Evolutionary conservation across 2,888 invertebrate genomes (phyloP).

Genomic region (Tachina lurida): DNA sequence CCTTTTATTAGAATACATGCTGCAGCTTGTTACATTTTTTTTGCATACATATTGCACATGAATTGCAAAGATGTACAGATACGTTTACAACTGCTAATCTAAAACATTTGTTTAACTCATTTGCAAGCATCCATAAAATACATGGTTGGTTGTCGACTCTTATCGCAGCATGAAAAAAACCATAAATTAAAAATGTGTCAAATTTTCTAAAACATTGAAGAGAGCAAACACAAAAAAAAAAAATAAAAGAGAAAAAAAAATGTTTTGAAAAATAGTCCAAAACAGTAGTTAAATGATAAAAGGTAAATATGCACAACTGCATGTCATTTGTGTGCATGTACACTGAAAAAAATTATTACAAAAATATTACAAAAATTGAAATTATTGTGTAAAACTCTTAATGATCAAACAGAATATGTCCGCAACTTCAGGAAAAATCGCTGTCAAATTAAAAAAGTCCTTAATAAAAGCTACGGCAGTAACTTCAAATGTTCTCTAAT

Average conservation of each 20-base stretch:
- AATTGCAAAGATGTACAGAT: neutral
- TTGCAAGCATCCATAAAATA: slow-evolving; percentile 45
- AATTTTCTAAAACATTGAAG: slow-evolving; percentile 42
- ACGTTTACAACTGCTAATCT: slow-evolving; percentile 34
- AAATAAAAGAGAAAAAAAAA: neutral
- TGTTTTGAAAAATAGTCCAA: slow-evolving; percentile 11
- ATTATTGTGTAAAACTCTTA: neutral
- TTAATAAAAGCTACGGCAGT: no score
- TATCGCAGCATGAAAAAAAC: slow-evolving; percentile 36
- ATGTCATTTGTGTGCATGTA: neutral
- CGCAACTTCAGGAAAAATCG: no score
- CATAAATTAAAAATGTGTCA: slow-evolving; percentile 62
- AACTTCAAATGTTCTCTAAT: no score
- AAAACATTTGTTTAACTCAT: slow-evolving; percentile 53
- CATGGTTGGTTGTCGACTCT: slow-evolving; percentile 55
- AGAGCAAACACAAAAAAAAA: neutral
- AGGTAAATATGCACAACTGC: neutral
- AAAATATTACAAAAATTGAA: neutral
- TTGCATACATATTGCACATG: slow-evolving; percentile 3
- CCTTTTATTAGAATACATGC: neutral
- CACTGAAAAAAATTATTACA: neutral
- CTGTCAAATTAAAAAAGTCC: no score
- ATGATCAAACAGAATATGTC: no score
- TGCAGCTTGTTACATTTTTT: neutral
- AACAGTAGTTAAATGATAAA: slow-evolving; percentile 16